Evolutionary conservation across 2,113 vertebrate species (phyloP), one percentile per base, ranked within the genome.

Genomic region (Sinocyclocheilus anophthalmus): DNA sequence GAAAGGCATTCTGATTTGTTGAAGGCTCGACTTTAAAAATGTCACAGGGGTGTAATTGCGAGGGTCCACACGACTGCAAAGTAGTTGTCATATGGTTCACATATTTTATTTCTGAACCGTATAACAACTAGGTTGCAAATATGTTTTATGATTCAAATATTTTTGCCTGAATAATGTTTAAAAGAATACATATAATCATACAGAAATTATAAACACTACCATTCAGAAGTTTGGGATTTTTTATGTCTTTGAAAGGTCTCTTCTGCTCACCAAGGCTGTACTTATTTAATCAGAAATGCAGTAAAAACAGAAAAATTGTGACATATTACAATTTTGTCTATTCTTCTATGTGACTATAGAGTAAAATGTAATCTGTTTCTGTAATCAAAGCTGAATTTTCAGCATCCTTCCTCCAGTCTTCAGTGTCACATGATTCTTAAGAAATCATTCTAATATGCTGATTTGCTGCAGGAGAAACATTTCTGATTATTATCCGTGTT

Each of bases 1-100:
- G 89, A 87, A 87, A 84, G 55, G 70, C 65, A 81, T 69, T 83
- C 84, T 22, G 78, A 80, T 84, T 84, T 84, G 82, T 82, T 84
- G 57, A 86, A 24, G 39, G n/a, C 72, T 76, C 13, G 22, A 76
- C 39, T 48, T 75, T 76, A 76, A 76, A 48, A 48, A 45, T 42
- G 77, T 57, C 50, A 77, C 48, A 78, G 76, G 50, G 76, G 76
- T 59, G 76, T 77, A 77, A 79, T 59, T 59, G 76, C 59, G 76
- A 79, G 50, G 76, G 53, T 79, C 18, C 37, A 63, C 30, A n/a
- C 5, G 30, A 37, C 53, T 59, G 76, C 76, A 79, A n/a, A 42
- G 20, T 24, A 63, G 37, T 42, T 14, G 26, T 59, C 39, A 59
- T 78, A 57, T 37, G 30, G 9, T 59, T 39, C 53, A 42, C 12